Evolutionary conservation across 2,797 vertebrate species (phyloP), one percentile per base, ranked within the genome.

Genomic region (Eulemur coronatus): DNA sequence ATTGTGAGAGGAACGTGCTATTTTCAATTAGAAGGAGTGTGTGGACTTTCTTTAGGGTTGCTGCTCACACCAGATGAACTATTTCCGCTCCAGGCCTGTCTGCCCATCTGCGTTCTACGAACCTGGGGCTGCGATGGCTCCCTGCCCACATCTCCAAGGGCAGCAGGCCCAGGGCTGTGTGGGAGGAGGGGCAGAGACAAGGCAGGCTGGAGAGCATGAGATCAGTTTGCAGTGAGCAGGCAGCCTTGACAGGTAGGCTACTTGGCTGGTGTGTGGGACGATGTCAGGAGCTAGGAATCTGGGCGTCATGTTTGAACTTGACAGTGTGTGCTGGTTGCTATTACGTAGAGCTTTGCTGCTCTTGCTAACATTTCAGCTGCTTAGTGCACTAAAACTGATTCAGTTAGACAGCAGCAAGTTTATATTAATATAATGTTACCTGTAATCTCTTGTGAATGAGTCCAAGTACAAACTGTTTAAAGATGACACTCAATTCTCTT

Each of bases 221-320:
- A 86, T 97, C 96, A 93, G 93, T 26, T 33, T 65, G 57, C 43
- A 33, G 52, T 0, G 50, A 63, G 35, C 85, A 55, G 89, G 88
- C 94, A 89, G 95, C 87, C 76, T 57, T 67, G 67, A 95, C 89
- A 86, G 96, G 57, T 6, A 41, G 43, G 9, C 69, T 26, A 78
- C 75, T 95, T 91, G 89, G 95, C 96, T 2, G 18, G 38, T 24
- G 28, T 24, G 26, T 0, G 17, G 72, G 35, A 86, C 48, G 20
- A 79, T 59, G 88, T 98, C 96, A 96, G 92, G 86, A 75, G 82
- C 94, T 72, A 94, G 97, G 98, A 97, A 98, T 98, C 13, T 15
- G 35, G 67, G 88, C 11, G 0, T 96, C 97, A 1, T 97, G 98
- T 97, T 92, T 48, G 95, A 97, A 97, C 98, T 94, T 98, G 98